Conservation (phyloP, 2,888 invertebrate genomes). For the Apocheima hispidaria region DNA sequence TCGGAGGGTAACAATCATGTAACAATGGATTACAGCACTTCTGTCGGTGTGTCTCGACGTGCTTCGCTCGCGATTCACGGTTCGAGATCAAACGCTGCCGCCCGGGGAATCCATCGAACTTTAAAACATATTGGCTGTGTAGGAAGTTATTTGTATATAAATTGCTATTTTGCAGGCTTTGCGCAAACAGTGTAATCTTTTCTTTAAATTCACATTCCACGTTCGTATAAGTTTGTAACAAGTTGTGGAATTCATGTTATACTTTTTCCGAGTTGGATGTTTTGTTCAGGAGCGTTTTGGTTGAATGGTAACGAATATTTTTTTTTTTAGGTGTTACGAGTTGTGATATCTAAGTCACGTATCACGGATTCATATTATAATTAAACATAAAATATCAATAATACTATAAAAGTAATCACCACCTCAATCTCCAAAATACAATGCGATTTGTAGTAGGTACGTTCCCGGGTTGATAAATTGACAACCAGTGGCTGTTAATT, state of each 20-base stretch:
- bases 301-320: neutral
- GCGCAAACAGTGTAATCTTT: conserved; percentile 30
- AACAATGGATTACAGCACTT: conserved; percentile 65
- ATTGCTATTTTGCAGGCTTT: conserved; percentile 35
- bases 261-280: too few species aligned
- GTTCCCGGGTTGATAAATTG: too few species aligned
- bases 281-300: too few species aligned
- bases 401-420: too few species aligned
- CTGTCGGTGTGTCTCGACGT: conserved; percentile 47
- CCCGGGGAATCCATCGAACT: conserved; percentile 46
- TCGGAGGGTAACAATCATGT: conserved; percentile 60
- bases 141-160: conserved; percentile 35
- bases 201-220: conserved; percentile 28
- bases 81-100: conserved; percentile 51
- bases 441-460: too few species aligned
- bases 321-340: too few species aligned
- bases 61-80: conserved; percentile 54
- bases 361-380: too few species aligned
- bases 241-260: conserved; percentile 29
- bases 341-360: too few species aligned
- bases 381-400: too few species aligned
- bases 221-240: conserved; percentile 28
- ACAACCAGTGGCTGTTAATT: too few species aligned
- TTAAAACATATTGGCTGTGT: conserved; percentile 41
- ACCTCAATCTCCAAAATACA: neutral